Base-by-base conservation (phyloP, 2,113 vertebrate genomes). In the Ameiurus melas region DNA sequence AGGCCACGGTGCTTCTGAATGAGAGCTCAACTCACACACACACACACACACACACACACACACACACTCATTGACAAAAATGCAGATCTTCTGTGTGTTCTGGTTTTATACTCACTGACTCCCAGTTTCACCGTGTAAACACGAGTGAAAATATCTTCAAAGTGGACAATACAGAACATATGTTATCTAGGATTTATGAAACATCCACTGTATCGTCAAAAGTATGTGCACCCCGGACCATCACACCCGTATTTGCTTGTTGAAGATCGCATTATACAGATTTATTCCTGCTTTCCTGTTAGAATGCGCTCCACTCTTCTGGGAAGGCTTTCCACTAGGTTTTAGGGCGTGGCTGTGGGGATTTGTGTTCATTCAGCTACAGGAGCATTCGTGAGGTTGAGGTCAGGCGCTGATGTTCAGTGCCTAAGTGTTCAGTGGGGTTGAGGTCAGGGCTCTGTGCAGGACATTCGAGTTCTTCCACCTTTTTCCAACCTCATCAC, bases 1-100 rank as follows among this genome's bases (percentile, higher is more conserved):
- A 89, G 86, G 86, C 16, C 83, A 86, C 78, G 57, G 60, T 83
- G 77, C 80, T 86, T 90, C 85, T 92, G 91, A 92, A 92, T 89
- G 79, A 83, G 84, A 75, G 85, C n/a, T 80, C 53, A n/a, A 68
- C 6, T 7, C 47, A 68, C 57, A 33, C 20, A 36, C 70, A 30
- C 85, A 77, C 71, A 39, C 73, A 20, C 83, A 57, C 82, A 30
- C 85, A 77, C 71, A 39, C 83, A 20, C 83, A 57, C 82, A 85
- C 71, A 25, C 71, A 39, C 20, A 13, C 71, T 73, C 33, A 73
- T 73, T 73, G 33, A 73, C 36, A 73, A 73, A 70, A 73, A 20
- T 0, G 8, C 22, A 27, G 25, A 66, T 66, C 9, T n/a, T n/a
- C 68, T 22, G 9, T 22, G 19, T 43, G 71, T 39, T 73, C 36